A percentile compares a stretch with the other conserved stretches of the same genome.
phyloP scores from a whole-genome alignment of 2,113 vertebrate species.

The Chaetodon auriga region DNA sequence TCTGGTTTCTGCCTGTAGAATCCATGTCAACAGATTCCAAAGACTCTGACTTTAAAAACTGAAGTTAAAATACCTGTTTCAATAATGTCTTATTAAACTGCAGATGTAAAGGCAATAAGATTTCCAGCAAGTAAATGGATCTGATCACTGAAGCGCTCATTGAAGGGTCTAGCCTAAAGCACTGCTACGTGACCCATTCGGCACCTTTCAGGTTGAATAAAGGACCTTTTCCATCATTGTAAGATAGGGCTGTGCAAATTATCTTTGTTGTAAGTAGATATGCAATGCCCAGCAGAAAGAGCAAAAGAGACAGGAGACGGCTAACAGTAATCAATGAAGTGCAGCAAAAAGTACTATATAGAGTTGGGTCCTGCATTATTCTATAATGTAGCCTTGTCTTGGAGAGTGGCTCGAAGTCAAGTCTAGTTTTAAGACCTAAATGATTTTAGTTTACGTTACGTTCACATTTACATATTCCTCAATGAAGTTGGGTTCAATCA shows the following conservation, averaged over 20 bases:
- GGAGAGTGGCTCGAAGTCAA: background rate
- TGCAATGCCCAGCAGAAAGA: background rate
- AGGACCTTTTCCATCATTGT: background rate
- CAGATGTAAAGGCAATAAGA: background rate
- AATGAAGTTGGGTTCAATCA: background rate
- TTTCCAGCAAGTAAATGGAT: no score
- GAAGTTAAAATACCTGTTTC: background rate
- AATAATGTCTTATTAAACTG: no score
- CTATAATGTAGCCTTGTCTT: background rate
- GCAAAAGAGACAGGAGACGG: background rate
- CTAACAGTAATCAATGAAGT: background rate
- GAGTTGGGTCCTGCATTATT: background rate
- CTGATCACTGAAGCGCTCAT: no score
- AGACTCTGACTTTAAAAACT: background rate
- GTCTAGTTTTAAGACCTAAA: background rate
- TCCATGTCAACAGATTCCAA: background rate
- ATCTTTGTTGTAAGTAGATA: background rate
- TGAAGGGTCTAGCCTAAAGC: background rate
- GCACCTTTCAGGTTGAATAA: background rate
- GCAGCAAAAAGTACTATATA: background rate
- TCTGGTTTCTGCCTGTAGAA: background rate
- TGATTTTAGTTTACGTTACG: background rate
- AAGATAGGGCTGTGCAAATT: background rate
- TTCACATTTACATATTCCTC: background rate
- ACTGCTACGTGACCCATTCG: background rate